Evolutionary conservation across 2,888 invertebrate species (phyloP), one percentile per base, ranked within the genome.

Genomic region (Rotaria socialis): DNA sequence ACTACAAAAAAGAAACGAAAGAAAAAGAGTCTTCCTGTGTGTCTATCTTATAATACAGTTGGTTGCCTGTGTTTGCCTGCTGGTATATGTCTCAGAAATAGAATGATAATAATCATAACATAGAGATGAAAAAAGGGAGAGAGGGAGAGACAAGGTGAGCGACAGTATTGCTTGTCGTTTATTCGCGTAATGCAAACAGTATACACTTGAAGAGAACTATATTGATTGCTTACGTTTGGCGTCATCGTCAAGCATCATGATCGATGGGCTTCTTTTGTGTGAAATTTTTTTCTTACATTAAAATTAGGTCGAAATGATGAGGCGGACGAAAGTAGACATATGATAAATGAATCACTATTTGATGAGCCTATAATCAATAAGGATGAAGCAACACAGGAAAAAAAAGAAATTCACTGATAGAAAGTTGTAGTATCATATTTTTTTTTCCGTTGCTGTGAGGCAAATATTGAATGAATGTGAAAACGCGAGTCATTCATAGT

Each of bases 161-260:
- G 2, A 24, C 5, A 67, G 4, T 41, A 35, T 67, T 14, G 35
- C 27, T 41, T 27, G 35, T 67, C 35, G 35, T 67, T 67, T 67
- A 35, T 35, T 67, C 67, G 35, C 67, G 35, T 67, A 67, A 67
- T 67, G 35, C 35, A 67, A 67, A 67, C 67, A 67, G 35, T 14
- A 67, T 67, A 67, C 35, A 67, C 35, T 67, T 67, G 67, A 67
- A 67, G 67, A 67, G 35, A 67, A 67, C 67, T 67, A 67, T 67
- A 67, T 16, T 35, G 67, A 67, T 67, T 41, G 67, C 67, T 14
- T 67, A 67, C 35, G 67, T 67, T 67, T 14, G 35, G 35, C 35
- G 67, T 67, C 67, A 67, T 52, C 35, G 16, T 67, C 67, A 16
- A 19, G 19, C 14, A 67, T 5, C 4, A 67, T 67, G 67, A 67